These are phyloP conservation scores for Syngnathoides biaculeatus DNA, from an alignment of 2,113 vertebrate species.

Conservation along the genomic window DNA sequence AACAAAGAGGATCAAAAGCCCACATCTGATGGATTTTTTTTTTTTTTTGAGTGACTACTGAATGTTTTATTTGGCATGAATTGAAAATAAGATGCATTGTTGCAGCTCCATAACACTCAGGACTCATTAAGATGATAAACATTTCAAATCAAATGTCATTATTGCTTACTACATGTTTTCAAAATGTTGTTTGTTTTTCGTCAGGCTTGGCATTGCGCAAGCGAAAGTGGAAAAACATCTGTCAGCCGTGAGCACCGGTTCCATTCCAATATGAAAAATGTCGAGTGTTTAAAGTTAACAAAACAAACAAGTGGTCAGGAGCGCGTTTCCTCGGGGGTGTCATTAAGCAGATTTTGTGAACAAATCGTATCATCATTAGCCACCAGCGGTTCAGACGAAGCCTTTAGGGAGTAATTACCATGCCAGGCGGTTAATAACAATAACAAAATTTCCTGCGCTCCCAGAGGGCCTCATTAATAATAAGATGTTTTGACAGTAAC, in stretches of 20 bases:
- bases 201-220: too few relatives aligned
- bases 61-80: neutral
- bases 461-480: conserved; percentile 62
- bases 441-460: conserved; percentile 23
- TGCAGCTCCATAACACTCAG: too few relatives aligned
- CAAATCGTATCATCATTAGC: conserved; percentile 31
- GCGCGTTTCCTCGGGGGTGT: conserved; percentile 12
- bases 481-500: conserved; percentile 37
- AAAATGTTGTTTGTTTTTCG: neutral
- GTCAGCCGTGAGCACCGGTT: neutral
- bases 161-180: too few relatives aligned
- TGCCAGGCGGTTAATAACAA: conserved; percentile 54
- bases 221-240: neutral
- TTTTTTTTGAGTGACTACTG: too few relatives aligned
- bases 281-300: neutral
- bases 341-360: conserved; percentile 29
- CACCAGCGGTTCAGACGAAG: conserved; percentile 15
- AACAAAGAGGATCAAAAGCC: neutral
- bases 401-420: conserved; percentile 61
- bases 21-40: neutral
- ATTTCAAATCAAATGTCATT: too few relatives aligned
- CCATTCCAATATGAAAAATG: neutral
- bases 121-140: too few relatives aligned
- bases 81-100: too few relatives aligned
- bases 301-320: conserved; percentile 1